Evolutionary conservation across 2,797 vertebrate genomes (phyloP), one percentile per base, ranked within the genome.

Genomic region (Spea hammondii): DNA sequence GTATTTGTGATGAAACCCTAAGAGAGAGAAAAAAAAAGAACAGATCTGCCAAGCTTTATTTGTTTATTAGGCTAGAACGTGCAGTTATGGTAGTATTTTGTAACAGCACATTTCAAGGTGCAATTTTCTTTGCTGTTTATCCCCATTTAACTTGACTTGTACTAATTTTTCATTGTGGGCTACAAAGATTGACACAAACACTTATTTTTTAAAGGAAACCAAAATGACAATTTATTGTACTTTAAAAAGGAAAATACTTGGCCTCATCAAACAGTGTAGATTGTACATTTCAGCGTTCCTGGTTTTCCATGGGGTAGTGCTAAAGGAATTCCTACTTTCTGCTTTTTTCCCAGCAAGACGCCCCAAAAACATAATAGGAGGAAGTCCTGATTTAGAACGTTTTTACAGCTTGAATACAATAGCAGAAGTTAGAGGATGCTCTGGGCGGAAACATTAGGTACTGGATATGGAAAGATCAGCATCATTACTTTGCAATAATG

Each of bases 321-420:
- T 92, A 92, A 93, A 95, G 95, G 95, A 97, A 94, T 94, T 96
- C 92, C 92, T 93, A 90, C 91, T 89, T 93, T 92, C 90, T 89
- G 83, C 86, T 86, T 85, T 90, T 90, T 95, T 94, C 92, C 93
- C 91, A 93, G 94, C 94, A 95, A 93, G 93, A 95, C 92, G 87
- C 91, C 91, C 91, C 90, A 91, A 68, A 87, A 92, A 88, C 92
- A 96, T 95, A 98, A 99, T 99, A 91, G 95, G 89, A 95, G 96
- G 97, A 98, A 98, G 96, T 96, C 93, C 94, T 94, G 92, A 91
- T 95, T 95, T 95, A 95, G 95, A 96, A 93, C 90, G 92, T 90
- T 95, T 95, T 95, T 94, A 94, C 90, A 94, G 92, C 91, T 91
- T 89, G 91, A 90, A 91, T 90, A 94, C 92, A 92, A 93, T 94